Evolutionary conservation across 2,113 vertebrate species (phyloP), one percentile per base, ranked within the genome.

Genomic region (Argyrosomus japonicus): DNA sequence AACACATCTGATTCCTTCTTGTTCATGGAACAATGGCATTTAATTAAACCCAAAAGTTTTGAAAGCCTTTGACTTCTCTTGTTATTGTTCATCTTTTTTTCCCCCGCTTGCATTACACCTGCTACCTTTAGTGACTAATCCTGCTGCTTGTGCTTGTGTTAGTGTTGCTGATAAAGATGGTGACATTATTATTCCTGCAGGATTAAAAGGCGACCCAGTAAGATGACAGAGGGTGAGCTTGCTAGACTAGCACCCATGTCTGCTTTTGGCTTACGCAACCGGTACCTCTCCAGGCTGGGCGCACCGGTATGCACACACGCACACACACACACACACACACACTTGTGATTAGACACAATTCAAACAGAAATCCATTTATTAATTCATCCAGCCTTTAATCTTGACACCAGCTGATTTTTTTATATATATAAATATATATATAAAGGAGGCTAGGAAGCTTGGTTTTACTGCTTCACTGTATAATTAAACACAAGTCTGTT

Each of bases 261-360:
- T 92, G 94, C 93, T 51, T 96, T 97, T 91, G 93, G 93, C 68
- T 92, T 96, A 57, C 94, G 94, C 63, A 96, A 95, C 94, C 94
- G 95, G 45, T 96, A 97, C 91, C 96, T 97, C 85, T 97, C 95
- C 93, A 96, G 88, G 89, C 92, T 97, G 68, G 94, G 96, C 17
- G 92, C 96, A 72, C 95, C 96, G 96, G 96, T 97, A 96, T 61
- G 12, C 48, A 13, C 67, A 48, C 51, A 48, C 50, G 71, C 3
- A n/a, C 40, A 73, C 70, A 84, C 17, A 25, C 73, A 60, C 67
- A 32, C 5, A 36, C 32, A 36, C 32, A 7, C 36, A 8, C 3
- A 19, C 36, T 62, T 61, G n/a, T 25, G 13, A 64, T 73, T 23
- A 40, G 12, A 78, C 45, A 64, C 6, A 56, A 47, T 68, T 76